These are phyloP conservation scores for Hylaea fasciaria DNA, from an alignment of 2,888 invertebrate genomes.

Conservation along the genomic window DNA sequence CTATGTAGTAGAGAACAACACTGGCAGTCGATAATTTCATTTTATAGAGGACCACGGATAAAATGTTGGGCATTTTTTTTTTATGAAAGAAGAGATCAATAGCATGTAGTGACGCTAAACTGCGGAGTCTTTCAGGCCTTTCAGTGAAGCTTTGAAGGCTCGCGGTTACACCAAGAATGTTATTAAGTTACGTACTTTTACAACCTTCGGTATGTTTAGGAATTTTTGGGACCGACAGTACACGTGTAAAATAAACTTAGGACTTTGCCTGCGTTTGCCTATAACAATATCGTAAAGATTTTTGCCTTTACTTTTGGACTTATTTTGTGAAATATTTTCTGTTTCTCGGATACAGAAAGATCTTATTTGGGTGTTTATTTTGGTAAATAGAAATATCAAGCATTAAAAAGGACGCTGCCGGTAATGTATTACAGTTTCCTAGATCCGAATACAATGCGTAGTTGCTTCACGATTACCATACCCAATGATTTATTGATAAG, in stretches of 20 bases:
- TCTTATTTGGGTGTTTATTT: background rate
- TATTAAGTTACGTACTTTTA: constrained; percentile 58
- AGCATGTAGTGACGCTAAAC: constrained; percentile 49
- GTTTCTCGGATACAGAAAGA: constrained; percentile 7
- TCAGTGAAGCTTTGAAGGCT: constrained; percentile 50
- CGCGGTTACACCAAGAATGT: constrained; percentile 52
- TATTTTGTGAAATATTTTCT: constrained; percentile 14
- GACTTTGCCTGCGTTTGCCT: constrained; percentile 25
- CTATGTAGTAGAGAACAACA: no score
- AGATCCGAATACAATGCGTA: no score
- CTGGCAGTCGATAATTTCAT: no score
- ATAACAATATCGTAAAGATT: constrained; percentile 18
- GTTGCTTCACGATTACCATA: no score
- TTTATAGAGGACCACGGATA: background rate
- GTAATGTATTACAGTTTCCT: background rate
- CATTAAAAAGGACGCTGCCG: background rate
- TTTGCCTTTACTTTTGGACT: constrained; percentile 10
- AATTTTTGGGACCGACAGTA: constrained; percentile 45
- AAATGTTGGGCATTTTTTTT: constrained; percentile 23
- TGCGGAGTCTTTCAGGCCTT: constrained; percentile 46
- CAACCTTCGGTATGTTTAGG: constrained; percentile 51
- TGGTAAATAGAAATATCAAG: background rate
- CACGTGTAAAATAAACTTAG: constrained; percentile 46
- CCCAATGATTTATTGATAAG: no score
- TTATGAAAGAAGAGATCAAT: constrained; percentile 44